These are phyloP conservation scores for Rhynchonycteris naso DNA, from an alignment of 2,797 vertebrate genomes.

Conservation along the genomic window DNA sequence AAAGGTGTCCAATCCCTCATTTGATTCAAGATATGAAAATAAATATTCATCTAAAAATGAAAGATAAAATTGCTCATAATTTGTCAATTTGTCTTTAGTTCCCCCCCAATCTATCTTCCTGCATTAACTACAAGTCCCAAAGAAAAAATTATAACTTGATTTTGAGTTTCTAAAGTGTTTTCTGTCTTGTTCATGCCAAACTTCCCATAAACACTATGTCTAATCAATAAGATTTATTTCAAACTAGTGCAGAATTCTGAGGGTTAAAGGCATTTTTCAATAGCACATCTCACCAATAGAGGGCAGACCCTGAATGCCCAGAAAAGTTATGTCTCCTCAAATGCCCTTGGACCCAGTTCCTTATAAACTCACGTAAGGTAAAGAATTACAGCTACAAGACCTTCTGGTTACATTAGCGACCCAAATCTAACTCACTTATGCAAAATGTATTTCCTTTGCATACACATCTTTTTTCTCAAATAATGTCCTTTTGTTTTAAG, in stretches of 20 bases:
- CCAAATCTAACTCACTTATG: background rate
- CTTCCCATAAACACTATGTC: background rate
- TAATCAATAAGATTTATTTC: constrained; percentile 13
- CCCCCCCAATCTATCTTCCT: background rate
- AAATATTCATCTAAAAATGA: background rate
- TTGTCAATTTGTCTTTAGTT: background rate
- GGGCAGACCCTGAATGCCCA: constrained; percentile 62
- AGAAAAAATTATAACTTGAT: background rate
- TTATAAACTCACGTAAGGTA: background rate
- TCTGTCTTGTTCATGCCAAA: background rate
- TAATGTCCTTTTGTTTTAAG: constrained; percentile 23
- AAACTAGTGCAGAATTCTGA: background rate
- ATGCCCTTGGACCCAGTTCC: background rate
- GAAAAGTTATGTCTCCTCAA: constrained; percentile 46
- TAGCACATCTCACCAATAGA: constrained; percentile 13
- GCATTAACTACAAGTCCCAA: background rate
- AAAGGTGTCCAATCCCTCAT: background rate
- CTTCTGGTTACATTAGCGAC: background rate
- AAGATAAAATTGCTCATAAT: background rate
- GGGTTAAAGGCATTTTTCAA: background rate
- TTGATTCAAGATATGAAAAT: background rate
- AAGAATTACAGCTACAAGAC: background rate
- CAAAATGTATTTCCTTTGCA: background rate
- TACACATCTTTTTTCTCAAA: background rate
- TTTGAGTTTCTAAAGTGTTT: background rate